A percentile compares a stretch with the other conserved stretches of the same genome.
phyloP scores from a whole-genome alignment of 1,140 invertebrate species.

The Drosophila pachea region DNA sequence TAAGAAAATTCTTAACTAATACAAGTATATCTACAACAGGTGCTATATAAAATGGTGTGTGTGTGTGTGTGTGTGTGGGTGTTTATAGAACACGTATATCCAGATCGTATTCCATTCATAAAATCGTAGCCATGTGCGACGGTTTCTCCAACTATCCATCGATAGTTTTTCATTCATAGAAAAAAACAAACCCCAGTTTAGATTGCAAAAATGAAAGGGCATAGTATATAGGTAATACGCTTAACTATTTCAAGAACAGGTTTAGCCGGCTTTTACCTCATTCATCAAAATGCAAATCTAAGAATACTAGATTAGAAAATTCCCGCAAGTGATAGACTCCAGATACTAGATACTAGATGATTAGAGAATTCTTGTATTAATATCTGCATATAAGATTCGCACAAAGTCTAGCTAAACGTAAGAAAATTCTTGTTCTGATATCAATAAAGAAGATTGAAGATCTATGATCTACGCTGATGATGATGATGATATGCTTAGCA shows the following conservation, averaged over 20 bases:
- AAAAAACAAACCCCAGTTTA: constrained; percentile 1
- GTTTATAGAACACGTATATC: constrained; percentile 23
- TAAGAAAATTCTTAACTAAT: constrained; percentile 22
- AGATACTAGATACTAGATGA: neutral
- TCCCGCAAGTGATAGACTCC: neutral
- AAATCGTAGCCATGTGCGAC: constrained; percentile 2
- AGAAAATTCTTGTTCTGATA: constrained; percentile 1
- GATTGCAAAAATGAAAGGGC: neutral
- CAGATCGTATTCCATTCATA: constrained; percentile 26
- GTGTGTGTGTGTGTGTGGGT: neutral
- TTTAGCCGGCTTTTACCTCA: neutral
- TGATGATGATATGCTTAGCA: neutral
- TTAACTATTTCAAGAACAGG: constrained; percentile 1
- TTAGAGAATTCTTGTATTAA: neutral
- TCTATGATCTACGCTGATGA: neutral
- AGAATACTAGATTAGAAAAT: constrained; percentile 1
- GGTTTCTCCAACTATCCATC: neutral
- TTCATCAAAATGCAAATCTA: constrained; percentile 8
- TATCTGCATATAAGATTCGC: neutral
- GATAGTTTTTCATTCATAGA: constrained; percentile 18
- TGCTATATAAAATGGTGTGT: constrained; percentile 10
- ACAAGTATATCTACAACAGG: constrained; percentile 22
- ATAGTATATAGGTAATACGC: neutral
- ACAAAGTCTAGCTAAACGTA: too few species aligned
- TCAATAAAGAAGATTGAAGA: neutral